Evolutionary conservation across 2,888 invertebrate genomes (phyloP), one percentile per base, ranked within the genome.

Genomic region (Cryptus armator): DNA sequence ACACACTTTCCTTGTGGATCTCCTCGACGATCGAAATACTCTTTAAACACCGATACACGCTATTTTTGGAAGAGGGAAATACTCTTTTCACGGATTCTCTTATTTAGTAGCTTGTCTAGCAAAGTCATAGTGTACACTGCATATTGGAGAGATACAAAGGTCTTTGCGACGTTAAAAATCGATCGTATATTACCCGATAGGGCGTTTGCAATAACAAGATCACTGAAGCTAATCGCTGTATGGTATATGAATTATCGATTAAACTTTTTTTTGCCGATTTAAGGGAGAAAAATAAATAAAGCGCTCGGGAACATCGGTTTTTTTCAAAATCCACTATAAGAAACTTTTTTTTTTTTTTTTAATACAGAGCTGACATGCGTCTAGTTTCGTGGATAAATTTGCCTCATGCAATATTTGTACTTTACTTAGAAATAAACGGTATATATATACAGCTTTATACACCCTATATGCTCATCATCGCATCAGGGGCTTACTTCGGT

Each of bases 191-290:
- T 62, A 62, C 14, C 37, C 24, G 62, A 62, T 32, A 62, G 62
- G 29, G 29, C 14, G 62, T 14, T 29, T 29, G 59, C 59, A 62
- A 24, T 6, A 72, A 87, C 88, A 37, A 37, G 37, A 37, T 37
- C 37, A 37, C 37, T 37, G 37, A 37, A 37, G 2, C 6, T 2
- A 87, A 84, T 86, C 86, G 83, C 68, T 86, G 85, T 84, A 84
- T 87, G 86, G 84, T 88, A 80, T 68, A 90, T 91, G 89, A 89
- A 91, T 90, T 89, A 90, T 90, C 87, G 86, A 87, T 87, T 62
- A n/a, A n/a, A 64, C 3, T 48, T 16, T 78, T 72, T 83, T 53
- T 62, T 68, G 53, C 59, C 66, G 48, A 67, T 82, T 51, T 66
- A 16, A 76, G 44, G 59, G 16, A 12, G 32, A 24, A 44, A 79